Conservation (phyloP, 2,888 invertebrate species). For the Thecophora atra region DNA sequence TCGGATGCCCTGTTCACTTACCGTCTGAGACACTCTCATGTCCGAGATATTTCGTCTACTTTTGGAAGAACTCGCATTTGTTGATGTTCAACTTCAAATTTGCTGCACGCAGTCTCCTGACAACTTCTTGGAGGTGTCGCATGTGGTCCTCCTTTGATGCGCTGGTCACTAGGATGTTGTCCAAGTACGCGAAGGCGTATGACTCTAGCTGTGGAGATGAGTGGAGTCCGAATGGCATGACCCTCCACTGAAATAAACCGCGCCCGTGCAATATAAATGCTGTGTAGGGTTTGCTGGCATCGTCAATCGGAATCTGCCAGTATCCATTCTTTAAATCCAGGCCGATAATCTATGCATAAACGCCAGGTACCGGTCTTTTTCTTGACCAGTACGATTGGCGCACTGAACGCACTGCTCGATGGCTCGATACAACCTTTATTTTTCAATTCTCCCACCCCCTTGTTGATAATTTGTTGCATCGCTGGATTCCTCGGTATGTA, state of each 20-base stretch:
- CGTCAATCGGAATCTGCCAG: neutral
- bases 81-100: neutral
- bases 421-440: neutral
- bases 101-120: neutral
- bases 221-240: neutral
- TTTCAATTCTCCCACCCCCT: neutral
- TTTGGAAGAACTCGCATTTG: neutral
- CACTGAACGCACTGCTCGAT: neutral
- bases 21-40: too few relatives aligned
- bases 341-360: neutral
- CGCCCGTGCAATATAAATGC: neutral
- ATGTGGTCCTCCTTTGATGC: too few relatives aligned
- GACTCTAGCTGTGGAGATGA: neutral
- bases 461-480: neutral
- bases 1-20: too few relatives aligned
- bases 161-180: neutral
- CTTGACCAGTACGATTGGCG: too few relatives aligned
- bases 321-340: constrained; percentile 5
- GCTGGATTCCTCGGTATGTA: neutral
- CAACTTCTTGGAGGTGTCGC: neutral
- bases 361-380: neutral
- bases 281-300: neutral
- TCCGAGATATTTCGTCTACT: neutral
- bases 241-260: neutral
- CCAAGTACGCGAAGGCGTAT: neutral